A percentile compares a stretch with the other conserved stretches of the same genome.
phyloP scores from a whole-genome alignment of 2,797 vertebrate genomes.

The Eospalax fontanierii region DNA sequence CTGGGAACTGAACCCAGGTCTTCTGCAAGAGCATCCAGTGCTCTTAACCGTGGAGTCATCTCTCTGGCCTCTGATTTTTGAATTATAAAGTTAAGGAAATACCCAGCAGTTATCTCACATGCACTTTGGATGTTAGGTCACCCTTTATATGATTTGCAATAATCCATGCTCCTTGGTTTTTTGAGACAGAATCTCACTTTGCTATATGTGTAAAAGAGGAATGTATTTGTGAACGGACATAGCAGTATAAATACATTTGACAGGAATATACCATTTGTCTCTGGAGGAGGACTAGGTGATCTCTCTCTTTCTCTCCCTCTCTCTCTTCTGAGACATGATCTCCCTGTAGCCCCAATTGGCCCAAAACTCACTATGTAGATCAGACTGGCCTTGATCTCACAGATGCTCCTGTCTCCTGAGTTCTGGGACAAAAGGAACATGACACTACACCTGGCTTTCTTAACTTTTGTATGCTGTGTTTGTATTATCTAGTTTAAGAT shows the following conservation, averaged over 20 bases:
- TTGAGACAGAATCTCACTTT: neutral
- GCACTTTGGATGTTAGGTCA: neutral
- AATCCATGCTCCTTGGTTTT: neutral
- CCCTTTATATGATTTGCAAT: neutral
- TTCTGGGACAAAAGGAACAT: neutral
- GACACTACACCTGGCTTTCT: neutral
- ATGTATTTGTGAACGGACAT: neutral
- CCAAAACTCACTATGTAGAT: neutral
- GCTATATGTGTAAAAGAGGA: neutral
- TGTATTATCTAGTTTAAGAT: constrained; percentile 61
- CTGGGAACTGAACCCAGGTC: too few species aligned
- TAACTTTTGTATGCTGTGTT: constrained; percentile 50
- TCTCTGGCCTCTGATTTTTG: neutral
- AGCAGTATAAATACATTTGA: neutral
- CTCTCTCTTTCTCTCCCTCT: neutral
- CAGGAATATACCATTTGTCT: neutral
- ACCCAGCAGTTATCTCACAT: neutral
- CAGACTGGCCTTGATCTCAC: neutral
- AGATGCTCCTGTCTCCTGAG: neutral
- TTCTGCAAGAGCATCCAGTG: too few species aligned
- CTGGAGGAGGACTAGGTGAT: neutral
- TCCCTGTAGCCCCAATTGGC: neutral
- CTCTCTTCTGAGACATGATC: neutral
- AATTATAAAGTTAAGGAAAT: constrained; percentile 24
- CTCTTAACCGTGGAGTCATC: too few species aligned